A percentile compares a stretch with the other conserved stretches of the same genome.
Conservation (phyloP, 2,888 invertebrate species). For the Trichogramma evanescens region DNA sequence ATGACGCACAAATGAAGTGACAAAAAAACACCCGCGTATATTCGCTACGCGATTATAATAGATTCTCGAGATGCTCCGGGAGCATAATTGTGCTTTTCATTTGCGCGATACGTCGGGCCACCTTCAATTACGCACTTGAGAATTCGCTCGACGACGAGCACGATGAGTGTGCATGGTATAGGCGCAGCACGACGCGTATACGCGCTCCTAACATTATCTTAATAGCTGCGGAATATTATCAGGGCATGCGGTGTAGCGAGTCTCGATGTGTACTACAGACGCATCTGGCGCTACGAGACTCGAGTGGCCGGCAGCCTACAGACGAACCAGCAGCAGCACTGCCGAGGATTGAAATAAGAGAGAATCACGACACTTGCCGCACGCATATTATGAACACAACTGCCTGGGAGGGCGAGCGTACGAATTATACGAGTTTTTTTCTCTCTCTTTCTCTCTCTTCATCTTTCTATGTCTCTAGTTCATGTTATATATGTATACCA, state of each 20-base stretch:
- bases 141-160: slow-evolving; percentile 6
- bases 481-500: too few species aligned
- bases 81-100: slow-evolving; percentile 16
- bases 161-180: background rate
- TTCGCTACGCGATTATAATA: too few species aligned
- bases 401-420: background rate
- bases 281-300: slow-evolving; percentile 22
- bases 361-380: background rate
- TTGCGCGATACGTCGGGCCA: background rate
- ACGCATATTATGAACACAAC: slow-evolving; percentile 9
- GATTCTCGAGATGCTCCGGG: background rate
- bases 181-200: background rate
- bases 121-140: slow-evolving; percentile 19
- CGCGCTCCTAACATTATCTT: background rate
- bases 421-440: too few species aligned
- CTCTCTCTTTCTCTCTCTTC: too few species aligned
- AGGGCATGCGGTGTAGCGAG: too few species aligned
- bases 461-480: too few species aligned
- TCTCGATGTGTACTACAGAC: slow-evolving; percentile 6
- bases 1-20: too few species aligned
- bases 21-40: too few species aligned
- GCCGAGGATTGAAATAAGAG: too few species aligned
- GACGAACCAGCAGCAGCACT: too few species aligned
- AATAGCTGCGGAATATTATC: too few species aligned
- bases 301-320: slow-evolving; percentile 3